Conservation (phyloP, 1,140 invertebrate genomes). For the Papilio dardanus region DNA sequence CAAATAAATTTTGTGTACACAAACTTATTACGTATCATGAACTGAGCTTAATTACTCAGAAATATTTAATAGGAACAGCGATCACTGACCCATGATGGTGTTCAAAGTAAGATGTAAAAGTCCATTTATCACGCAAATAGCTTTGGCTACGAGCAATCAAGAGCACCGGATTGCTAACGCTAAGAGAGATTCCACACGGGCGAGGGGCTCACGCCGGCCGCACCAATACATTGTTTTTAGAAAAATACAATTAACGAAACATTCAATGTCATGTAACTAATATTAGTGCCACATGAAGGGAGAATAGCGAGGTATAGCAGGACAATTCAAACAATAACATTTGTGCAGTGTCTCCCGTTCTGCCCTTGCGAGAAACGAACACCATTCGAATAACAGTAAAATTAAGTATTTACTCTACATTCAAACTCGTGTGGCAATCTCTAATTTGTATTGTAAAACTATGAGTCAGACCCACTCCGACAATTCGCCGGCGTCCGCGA, state of each 20-base stretch:
- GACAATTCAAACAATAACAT: neutral
- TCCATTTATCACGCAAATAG: conserved; percentile 41
- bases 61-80: conserved; percentile 38
- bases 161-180: conserved; percentile 23
- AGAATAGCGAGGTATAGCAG: neutral
- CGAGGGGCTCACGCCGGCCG: neutral
- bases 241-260: neutral
- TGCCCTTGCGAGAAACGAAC: neutral
- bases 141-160: conserved; percentile 39
- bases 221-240: neutral
- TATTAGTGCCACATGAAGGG: neutral
- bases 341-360: neutral
- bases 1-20: conserved; percentile 21
- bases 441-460: neutral
- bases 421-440: neutral
- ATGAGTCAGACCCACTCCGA: neutral
- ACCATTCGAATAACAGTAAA: neutral
- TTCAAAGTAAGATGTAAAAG: conserved; percentile 41
- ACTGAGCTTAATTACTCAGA: conserved; percentile 42
- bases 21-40: conserved; percentile 13
- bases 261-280: neutral
- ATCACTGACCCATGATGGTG: conserved; percentile 38
- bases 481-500: neutral
- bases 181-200: neutral
- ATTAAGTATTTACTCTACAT: neutral